Percentiles rank a stretch among this genome's conserved stretches.
Evolutionary conservation across 2,888 invertebrate genomes (phyloP).

Genomic region (Drosophila atripex): DNA sequence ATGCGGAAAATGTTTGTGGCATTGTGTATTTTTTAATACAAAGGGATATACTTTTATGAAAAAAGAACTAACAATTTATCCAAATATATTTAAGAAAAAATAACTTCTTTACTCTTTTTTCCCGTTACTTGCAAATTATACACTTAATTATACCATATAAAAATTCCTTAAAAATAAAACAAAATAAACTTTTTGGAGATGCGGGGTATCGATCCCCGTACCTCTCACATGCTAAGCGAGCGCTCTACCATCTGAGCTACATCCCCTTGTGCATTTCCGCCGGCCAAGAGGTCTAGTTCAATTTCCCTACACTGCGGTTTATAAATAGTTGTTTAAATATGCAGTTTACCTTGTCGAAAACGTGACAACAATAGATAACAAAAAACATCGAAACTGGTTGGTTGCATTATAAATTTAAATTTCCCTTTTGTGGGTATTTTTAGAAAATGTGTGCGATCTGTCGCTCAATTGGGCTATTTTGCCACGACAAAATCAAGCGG

Average conservation of each 20-base stretch:
- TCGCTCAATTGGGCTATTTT: slow-evolving; percentile 16
- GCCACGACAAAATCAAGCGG: slow-evolving; percentile 43
- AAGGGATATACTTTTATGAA: background rate
- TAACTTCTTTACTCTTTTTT: background rate
- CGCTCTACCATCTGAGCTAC: slow-evolving; percentile 84
- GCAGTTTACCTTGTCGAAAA: slow-evolving; percentile 28
- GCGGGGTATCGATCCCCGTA: slow-evolving; percentile 84
- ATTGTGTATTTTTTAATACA: background rate
- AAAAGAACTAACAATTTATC: slow-evolving; percentile 1
- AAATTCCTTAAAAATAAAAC: background rate
- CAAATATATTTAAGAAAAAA: background rate
- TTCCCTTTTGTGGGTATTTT: slow-evolving; percentile 20
- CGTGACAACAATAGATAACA: slow-evolving; percentile 6
- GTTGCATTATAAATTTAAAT: slow-evolving; percentile 39
- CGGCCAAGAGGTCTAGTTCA: background rate
- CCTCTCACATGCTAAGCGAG: slow-evolving; percentile 84
- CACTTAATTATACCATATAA: background rate
- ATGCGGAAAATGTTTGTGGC: background rate
- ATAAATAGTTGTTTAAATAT: background rate
- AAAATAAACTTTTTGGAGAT: slow-evolving; percentile 73
- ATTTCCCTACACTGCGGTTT: background rate
- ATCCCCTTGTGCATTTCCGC: slow-evolving; percentile 73
- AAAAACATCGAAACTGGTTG: slow-evolving; percentile 46
- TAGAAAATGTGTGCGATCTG: background rate
- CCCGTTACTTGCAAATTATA: background rate